These are phyloP conservation scores for Embidobia sp. DNA, from an alignment of 2,888 invertebrate genomes.

Conservation along the genomic window DNA sequence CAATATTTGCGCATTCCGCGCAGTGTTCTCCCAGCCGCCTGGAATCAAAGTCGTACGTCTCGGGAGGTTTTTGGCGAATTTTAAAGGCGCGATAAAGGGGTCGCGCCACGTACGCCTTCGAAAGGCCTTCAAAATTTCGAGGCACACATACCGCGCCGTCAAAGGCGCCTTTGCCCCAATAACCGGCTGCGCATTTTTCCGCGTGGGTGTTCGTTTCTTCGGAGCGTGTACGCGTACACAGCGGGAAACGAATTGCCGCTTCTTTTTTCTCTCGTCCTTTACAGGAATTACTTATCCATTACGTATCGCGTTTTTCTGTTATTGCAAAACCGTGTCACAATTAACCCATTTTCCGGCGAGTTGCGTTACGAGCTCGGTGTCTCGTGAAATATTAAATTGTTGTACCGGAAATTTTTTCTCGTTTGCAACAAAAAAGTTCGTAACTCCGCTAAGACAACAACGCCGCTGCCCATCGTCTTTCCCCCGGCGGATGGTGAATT, in stretches of 20 bases:
- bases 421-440: slow-evolving; percentile 1
- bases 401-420: slow-evolving; percentile 7
- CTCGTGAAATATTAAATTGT: slow-evolving; percentile 27
- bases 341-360: slow-evolving; percentile 29
- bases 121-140: background rate
- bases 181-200: too few relatives aligned
- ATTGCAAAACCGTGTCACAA: slow-evolving; percentile 31
- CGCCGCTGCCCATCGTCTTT: background rate
- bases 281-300: slow-evolving; percentile 28
- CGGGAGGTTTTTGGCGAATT: slow-evolving; percentile 4
- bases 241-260: background rate
- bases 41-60: slow-evolving; percentile 5
- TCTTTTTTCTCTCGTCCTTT: background rate
- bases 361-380: too few relatives aligned
- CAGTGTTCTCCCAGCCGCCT: background rate
- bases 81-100: background rate
- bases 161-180: too few relatives aligned
- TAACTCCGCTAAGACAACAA: slow-evolving; percentile 3
- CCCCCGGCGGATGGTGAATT: slow-evolving; percentile 7
- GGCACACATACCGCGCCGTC: too few relatives aligned
- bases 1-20: slow-evolving; percentile 11
- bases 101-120: background rate
- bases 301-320: slow-evolving; percentile 15
- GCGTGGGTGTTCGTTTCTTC: background rate
- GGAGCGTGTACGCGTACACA: too few relatives aligned